These are phyloP conservation scores for Jacana jacana DNA, from an alignment of 2,113 vertebrate genomes.

Conservation along the genomic window DNA sequence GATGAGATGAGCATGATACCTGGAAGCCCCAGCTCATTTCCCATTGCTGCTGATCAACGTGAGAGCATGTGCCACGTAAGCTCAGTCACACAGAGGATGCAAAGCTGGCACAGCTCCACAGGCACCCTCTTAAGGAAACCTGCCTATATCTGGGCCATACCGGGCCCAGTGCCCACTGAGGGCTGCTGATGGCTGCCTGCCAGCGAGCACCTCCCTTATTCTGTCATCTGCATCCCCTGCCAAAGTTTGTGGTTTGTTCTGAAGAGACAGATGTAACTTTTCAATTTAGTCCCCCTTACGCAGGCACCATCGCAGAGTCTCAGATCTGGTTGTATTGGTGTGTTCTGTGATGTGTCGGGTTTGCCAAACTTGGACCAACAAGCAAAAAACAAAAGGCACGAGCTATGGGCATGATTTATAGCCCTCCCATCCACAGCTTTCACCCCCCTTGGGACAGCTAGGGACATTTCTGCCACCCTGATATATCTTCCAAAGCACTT, in stretches of 20 bases:
- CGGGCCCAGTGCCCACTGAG: background rate
- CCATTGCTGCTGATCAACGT: background rate
- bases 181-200: background rate
- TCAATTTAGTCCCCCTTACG: fast-evolving
- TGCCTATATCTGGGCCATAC: background rate
- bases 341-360: background rate
- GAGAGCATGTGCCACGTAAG: fast-evolving
- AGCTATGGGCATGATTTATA: background rate
- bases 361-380: background rate
- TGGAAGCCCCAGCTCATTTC: fast-evolving
- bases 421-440: background rate
- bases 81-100: background rate
- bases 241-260: background rate
- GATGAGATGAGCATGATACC: background rate
- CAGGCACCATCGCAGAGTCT: background rate
- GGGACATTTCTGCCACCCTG: background rate
- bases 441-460: background rate
- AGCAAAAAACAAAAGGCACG: background rate
- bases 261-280: background rate
- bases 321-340: fast-evolving
- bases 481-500: background rate
- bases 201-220: background rate
- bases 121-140: background rate
- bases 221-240: background rate
- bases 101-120: background rate